Evolutionary conservation across 1,140 invertebrate species (phyloP).

Genomic region (Cotesia vestalis): DNA sequence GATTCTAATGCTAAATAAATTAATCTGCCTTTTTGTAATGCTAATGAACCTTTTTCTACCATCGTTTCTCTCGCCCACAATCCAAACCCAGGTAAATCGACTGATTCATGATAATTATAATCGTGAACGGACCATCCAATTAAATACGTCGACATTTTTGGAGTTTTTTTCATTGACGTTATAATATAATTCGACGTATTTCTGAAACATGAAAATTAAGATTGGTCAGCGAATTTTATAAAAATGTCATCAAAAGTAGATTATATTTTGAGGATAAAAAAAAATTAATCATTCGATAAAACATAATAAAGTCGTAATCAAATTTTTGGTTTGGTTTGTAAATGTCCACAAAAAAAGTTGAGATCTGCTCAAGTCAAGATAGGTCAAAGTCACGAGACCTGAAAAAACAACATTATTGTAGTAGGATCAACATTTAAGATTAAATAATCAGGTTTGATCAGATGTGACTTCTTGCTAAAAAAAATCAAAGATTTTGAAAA

Average conservation of each 20-base stretch:
- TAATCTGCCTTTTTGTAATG: conserved; percentile 36
- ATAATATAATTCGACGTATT: conserved; percentile 41
- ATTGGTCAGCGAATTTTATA: background rate
- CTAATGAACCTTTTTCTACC: conserved; percentile 25
- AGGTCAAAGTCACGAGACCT: no score
- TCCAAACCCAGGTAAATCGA: conserved; percentile 33
- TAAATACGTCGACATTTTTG: conserved; percentile 80
- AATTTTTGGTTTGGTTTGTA: no score
- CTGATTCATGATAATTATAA: conserved; percentile 62
- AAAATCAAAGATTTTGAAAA: no score
- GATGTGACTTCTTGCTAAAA: no score
- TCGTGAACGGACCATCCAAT: conserved; percentile 80
- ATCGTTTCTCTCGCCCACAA: conserved; percentile 44
- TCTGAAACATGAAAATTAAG: conserved; percentile 29
- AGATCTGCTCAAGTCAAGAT: no score
- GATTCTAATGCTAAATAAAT: conserved; percentile 41
- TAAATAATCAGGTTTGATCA: no score
- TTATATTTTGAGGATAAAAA: no score
- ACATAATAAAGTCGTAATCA: background rate
- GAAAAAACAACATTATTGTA: no score
- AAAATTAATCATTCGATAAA: background rate
- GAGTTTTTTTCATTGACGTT: conserved; percentile 65
- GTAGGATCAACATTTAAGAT: no score
- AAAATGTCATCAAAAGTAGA: background rate
- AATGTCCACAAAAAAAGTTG: no score